Evolutionary conservation across 2,113 vertebrate genomes (phyloP), one percentile per base, ranked within the genome.

Genomic region (Pachypanchax playfairii): DNA sequence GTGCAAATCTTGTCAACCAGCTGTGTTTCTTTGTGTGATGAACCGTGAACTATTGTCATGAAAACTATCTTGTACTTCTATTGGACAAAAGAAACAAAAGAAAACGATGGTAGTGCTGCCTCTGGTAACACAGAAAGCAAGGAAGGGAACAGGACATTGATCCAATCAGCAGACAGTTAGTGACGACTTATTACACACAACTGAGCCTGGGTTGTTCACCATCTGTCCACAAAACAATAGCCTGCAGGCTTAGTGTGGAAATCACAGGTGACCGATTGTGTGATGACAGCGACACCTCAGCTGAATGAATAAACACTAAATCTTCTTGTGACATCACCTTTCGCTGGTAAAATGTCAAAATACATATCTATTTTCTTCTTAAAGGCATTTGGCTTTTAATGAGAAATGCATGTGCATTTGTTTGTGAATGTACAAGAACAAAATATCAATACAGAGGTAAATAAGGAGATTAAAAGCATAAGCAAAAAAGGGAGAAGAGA

Each of bases 141-240:
- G 50, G 56, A 48, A 58, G 65, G 75, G 65, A 70, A 81, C 2
- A 79, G 79, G 73, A 85, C 80, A 84, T 77, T 77, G 77, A 88
- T 90, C 84, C 75, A 69, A 84, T 81, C 74, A 72, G 76, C 67
- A 75, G 70, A 85, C 87, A 87, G 88, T 91, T 91, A 89, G 85
- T 83, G 78, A 87, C 73, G 55, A 83, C 86, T 80, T 89, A 87
- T 86, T 88, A 82, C 67, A 68, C 81, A 75, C 85, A 81, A 87
- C 76, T 65, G 70, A 80, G 73, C 71, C 64, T 6, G 54, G 60
- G 65, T 58, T 87, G 47, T 67, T 60, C 51, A 41, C 86, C 83
- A 83, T 85, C 86, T 85, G 85, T 56, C 75, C 35, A 24, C 57
- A 60, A 57, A n/a, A 38, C 42, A 72, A 29, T 28, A 68, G 68